phyloP scores from a whole-genome alignment of 2,797 vertebrate genomes.

The Catharus ustulatus region DNA sequence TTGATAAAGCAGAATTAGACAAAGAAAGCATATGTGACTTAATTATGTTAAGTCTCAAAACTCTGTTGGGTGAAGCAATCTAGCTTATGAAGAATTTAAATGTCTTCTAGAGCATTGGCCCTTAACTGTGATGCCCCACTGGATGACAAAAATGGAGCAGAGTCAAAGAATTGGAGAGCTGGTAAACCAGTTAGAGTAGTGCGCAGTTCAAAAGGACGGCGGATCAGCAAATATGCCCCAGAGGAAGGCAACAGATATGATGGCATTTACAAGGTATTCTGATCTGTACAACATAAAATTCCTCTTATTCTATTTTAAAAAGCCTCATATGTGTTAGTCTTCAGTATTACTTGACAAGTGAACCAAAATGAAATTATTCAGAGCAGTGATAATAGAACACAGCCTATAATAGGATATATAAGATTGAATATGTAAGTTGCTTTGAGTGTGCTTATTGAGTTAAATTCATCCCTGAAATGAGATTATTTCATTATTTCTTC shows the following conservation, averaged over 20 bases:
- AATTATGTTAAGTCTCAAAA: neutral
- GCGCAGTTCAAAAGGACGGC: constrained; percentile 95
- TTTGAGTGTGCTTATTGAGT: neutral
- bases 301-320: neutral
- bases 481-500: neutral
- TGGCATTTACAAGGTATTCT: constrained; percentile 96
- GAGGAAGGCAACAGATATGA: constrained; percentile 99
- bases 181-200: constrained; percentile 97
- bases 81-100: constrained; percentile 62
- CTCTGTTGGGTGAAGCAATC: neutral
- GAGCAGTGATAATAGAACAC: neutral
- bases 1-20: constrained; percentile 57
- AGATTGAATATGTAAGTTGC: neutral
- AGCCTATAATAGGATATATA: neutral
- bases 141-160: constrained; percentile 97
- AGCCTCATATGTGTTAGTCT: neutral
- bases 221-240: constrained; percentile 98
- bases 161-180: constrained; percentile 96
- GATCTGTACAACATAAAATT: neutral
- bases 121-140: constrained; percentile 96
- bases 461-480: neutral
- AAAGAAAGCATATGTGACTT: constrained; percentile 26
- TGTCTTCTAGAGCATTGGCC: constrained; percentile 89
- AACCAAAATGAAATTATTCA: neutral
- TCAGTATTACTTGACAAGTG: neutral